Conservation (phyloP, 2,113 vertebrate species). For the Bungarus multicinctus region DNA sequence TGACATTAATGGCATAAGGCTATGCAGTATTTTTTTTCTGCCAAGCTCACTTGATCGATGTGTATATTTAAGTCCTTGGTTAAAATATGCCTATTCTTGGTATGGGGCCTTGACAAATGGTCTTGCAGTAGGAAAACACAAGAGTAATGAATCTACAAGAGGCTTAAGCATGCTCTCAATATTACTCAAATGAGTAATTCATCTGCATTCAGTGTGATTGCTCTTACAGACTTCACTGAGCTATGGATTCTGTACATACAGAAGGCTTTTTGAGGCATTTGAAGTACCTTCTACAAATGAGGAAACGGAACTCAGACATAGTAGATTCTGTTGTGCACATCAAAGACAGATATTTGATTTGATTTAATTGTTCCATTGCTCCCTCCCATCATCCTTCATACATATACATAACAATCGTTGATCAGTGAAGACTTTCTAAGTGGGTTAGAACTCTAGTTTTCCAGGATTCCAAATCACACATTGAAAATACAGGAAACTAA, state of each 20-base stretch:
- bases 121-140: neutral
- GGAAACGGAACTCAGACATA: neutral
- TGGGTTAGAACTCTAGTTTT: neutral
- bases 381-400: neutral
- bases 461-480: neutral
- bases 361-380: neutral
- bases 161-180: neutral
- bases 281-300: neutral
- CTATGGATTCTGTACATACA: neutral
- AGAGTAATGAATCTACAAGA: neutral
- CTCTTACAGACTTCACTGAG: neutral
- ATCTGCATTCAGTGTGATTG: neutral
- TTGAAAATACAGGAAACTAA: neutral
- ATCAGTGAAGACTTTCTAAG: neutral
- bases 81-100: neutral
- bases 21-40: neutral
- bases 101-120: slow-evolving; percentile 8
- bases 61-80: slow-evolving; percentile 6
- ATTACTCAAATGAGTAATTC: neutral
- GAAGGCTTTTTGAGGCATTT: neutral
- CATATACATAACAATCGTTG: neutral
- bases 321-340: neutral
- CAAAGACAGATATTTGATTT: neutral
- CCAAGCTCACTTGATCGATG: neutral
- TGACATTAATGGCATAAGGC: neutral